phyloP scores from a whole-genome alignment of 2,797 vertebrate species.

The Euthynnus affinis region DNA sequence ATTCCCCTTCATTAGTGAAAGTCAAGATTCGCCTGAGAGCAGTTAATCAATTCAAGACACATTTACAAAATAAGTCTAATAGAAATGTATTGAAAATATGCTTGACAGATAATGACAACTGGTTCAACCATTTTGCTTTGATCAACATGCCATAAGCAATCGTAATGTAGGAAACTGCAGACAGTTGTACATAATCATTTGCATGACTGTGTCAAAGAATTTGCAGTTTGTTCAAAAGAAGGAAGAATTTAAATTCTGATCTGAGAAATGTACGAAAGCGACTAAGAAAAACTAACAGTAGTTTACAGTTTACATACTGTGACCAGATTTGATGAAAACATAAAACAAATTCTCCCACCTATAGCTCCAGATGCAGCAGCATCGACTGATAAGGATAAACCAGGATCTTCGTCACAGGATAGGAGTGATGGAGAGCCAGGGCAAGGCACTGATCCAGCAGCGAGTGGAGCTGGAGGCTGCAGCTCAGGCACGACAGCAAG shows the following conservation, averaged over 20 bases:
- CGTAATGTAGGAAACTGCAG: no score
- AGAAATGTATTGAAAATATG: no score
- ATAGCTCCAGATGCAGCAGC: conserved; percentile 95
- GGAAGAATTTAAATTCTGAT: not conserved
- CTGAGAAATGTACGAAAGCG: not conserved
- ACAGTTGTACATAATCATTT: no score
- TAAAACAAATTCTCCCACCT: not conserved
- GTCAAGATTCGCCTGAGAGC: no score
- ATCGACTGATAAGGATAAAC: conserved; percentile 93
- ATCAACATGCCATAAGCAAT: no score
- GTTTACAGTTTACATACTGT: not conserved
- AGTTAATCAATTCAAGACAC: no score
- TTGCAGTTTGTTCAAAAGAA: not conserved
- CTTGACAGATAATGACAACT: no score
- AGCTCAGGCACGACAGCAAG: conserved; percentile 91
- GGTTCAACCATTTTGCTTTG: no score
- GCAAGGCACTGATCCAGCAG: conserved; percentile 92
- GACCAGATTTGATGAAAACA: not conserved
- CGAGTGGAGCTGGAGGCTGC: conserved; percentile 91
- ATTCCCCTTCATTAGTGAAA: not conserved
- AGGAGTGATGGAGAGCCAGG: conserved; percentile 90
- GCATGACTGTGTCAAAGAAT: not conserved
- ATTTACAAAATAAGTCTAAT: no score
- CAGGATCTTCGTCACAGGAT: conserved; percentile 92
- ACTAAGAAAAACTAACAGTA: not conserved